Conservation (phyloP, 2,113 vertebrate genomes). For the Macaca mulatta region DNA sequence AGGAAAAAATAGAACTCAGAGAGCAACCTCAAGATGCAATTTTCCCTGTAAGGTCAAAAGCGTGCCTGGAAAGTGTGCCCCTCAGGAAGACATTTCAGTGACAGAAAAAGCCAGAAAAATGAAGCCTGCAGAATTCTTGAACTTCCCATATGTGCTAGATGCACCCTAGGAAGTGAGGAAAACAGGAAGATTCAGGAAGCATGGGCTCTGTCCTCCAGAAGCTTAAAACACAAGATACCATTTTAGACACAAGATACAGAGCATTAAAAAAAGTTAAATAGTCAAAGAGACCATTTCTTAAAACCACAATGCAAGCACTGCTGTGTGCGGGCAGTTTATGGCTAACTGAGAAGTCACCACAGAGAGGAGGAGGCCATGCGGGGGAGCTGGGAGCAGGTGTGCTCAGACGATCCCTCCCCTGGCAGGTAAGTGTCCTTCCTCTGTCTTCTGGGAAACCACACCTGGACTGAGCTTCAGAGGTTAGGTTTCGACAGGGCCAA, state of each 20-base stretch:
- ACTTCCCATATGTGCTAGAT: neutral
- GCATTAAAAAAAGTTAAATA: neutral
- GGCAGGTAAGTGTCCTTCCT: neutral
- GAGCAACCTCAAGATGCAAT: neutral
- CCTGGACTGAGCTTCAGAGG: neutral
- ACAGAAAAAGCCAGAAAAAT: neutral
- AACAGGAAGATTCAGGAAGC: neutral
- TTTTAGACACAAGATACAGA: neutral
- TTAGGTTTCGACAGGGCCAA: neutral
- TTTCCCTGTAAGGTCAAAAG: neutral
- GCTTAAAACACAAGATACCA: neutral
- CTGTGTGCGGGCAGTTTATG: too few species aligned
- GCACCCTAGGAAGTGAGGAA: neutral
- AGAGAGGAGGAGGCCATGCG: neutral
- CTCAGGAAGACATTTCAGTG: neutral
- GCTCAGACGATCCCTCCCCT: too few species aligned
- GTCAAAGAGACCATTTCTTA: neutral
- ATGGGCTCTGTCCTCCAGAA: neutral
- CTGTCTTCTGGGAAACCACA: too few species aligned
- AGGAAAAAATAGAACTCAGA: neutral
- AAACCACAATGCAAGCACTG: neutral
- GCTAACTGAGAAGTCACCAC: too few species aligned
- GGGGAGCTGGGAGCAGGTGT: neutral
- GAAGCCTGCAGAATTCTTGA: neutral
- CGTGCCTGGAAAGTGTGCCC: neutral